phyloP scores from a whole-genome alignment of 1,140 invertebrate genomes.

The Cyrtorhinus lividipennis region DNA sequence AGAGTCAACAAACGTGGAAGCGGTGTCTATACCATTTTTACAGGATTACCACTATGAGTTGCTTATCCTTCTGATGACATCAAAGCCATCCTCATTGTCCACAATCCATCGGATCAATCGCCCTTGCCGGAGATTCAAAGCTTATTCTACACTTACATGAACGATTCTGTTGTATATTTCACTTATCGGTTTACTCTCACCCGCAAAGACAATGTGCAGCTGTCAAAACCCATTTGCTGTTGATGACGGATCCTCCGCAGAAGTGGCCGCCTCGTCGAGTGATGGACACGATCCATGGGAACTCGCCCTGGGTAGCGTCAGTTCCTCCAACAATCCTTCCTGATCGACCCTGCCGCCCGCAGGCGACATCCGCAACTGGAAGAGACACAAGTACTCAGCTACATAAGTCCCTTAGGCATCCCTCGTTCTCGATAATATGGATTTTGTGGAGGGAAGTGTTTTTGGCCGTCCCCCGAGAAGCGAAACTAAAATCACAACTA shows the following conservation, averaged over 20 bases:
- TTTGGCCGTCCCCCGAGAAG: no score
- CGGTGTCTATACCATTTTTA: no score
- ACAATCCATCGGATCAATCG: no score
- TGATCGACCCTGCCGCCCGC: slow-evolving; percentile 26
- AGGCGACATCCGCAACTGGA: slow-evolving; percentile 36
- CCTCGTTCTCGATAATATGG: background rate
- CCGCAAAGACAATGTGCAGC: slow-evolving; percentile 78
- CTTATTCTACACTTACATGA: no score
- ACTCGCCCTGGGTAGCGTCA: slow-evolving; percentile 56
- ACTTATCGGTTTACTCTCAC: slow-evolving; percentile 33
- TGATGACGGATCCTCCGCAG: slow-evolving; percentile 68
- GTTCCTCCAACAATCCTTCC: slow-evolving; percentile 58
- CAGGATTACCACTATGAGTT: no score
- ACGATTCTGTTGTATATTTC: no score
- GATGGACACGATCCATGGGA: slow-evolving; percentile 69
- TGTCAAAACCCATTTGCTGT: slow-evolving; percentile 60
- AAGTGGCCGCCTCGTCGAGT: slow-evolving; percentile 61
- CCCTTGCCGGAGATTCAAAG: no score
- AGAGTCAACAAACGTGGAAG: no score
- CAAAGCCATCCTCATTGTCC: no score
- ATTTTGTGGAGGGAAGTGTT: background rate
- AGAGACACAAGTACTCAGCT: no score
- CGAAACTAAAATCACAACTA: no score
- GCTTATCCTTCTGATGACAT: no score
- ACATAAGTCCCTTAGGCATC: background rate